phyloP scores from a whole-genome alignment of 2,888 invertebrate genomes.

The Bellardia pandia region DNA sequence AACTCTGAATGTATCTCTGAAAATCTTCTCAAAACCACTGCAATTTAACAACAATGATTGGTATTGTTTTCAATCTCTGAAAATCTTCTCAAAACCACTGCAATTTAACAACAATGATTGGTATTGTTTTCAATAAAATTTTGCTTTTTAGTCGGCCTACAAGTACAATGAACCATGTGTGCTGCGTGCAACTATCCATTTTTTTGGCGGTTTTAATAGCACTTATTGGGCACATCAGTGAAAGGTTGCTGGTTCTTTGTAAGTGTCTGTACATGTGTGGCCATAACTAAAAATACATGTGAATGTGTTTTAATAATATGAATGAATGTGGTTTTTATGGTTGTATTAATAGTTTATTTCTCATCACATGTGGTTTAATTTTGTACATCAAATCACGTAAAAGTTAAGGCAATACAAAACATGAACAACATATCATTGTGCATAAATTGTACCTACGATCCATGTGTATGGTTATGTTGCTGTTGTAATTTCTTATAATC shows the following conservation, averaged over 20 bases:
- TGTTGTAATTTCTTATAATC: background rate
- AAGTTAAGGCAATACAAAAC: slow-evolving; percentile 26
- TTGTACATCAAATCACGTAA: slow-evolving; percentile 36
- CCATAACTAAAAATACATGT: background rate
- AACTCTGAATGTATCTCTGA: background rate
- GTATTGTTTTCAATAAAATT: slow-evolving; percentile 4
- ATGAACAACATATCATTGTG: background rate
- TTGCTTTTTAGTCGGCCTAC: background rate
- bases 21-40: background rate
- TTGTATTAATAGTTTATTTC: slow-evolving; percentile 32
- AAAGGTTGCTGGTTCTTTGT: background rate
- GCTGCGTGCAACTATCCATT: background rate
- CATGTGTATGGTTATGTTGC: background rate
- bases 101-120: slow-evolving; percentile 4
- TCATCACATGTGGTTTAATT: slow-evolving; percentile 43
- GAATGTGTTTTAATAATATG: background rate
- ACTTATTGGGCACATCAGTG: background rate
- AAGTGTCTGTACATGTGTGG: background rate
- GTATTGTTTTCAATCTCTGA: slow-evolving; percentile 1
- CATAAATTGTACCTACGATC: background rate
- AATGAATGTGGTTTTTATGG: slow-evolving; percentile 41
- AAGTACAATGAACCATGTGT: background rate
- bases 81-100: background rate
- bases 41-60: slow-evolving; percentile 4
- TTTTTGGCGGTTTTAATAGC: slow-evolving; percentile 26